A percentile compares a stretch with the other conserved stretches of the same genome.
phyloP scores from a whole-genome alignment of 2,888 invertebrate species.

The Reticulitermes lucifugus region DNA sequence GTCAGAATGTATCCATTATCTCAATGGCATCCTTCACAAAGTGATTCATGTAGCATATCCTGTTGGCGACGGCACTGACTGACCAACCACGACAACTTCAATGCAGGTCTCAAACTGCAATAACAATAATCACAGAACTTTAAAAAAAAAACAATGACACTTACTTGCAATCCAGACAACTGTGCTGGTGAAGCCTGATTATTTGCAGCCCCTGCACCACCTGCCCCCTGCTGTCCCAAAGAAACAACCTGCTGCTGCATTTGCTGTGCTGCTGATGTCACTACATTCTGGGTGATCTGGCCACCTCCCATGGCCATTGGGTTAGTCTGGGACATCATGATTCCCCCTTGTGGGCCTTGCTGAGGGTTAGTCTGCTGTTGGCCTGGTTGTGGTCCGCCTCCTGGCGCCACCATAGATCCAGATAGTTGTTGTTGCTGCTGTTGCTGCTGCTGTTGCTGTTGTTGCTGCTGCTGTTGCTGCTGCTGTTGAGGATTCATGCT shows the following conservation, averaged over 20 bases:
- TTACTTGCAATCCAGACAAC: slow-evolving; percentile 58
- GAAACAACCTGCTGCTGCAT: slow-evolving; percentile 45
- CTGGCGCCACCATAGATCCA: slow-evolving; percentile 35
- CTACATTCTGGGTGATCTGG: slow-evolving; percentile 65
- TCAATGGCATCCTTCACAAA: no score
- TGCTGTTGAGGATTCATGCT: slow-evolving; percentile 52
- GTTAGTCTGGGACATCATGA: slow-evolving; percentile 68
- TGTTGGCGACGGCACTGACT: no score
- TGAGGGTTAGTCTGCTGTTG: slow-evolving; percentile 20
- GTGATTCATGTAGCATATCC: no score
- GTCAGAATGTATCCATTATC: no score
- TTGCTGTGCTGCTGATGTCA: slow-evolving; percentile 36
- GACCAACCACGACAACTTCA: no score
- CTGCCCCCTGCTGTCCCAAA: slow-evolving; percentile 44
- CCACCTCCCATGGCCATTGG: slow-evolving; percentile 71
- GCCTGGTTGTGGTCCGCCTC: slow-evolving; percentile 35
- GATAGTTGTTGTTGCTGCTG: slow-evolving; percentile 59
- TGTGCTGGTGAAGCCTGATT: slow-evolving; percentile 50
- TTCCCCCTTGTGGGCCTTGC: slow-evolving; percentile 60
- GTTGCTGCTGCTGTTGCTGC: slow-evolving; percentile 60
- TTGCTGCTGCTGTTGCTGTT: slow-evolving; percentile 61
- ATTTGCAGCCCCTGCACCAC: slow-evolving; percentile 17
- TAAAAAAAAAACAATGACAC: neutral
- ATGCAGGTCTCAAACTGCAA: no score
- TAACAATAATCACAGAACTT: no score